phyloP scores from a whole-genome alignment of 2,113 vertebrate genomes.

The Datnioides undecimradiatus region DNA sequence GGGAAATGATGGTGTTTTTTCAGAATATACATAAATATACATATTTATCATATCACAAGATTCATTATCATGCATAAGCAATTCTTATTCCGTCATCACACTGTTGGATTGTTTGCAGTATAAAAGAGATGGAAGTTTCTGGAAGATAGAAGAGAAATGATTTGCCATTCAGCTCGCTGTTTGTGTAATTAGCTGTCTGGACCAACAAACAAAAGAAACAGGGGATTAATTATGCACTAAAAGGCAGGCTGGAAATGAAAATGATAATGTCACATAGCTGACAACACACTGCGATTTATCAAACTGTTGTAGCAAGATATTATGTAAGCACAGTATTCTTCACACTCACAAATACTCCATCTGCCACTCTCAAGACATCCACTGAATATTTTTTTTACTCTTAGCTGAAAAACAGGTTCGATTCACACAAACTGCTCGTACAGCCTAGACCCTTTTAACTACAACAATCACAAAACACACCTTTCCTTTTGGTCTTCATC shows the following conservation, averaged over 20 bases:
- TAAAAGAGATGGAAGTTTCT: not conserved
- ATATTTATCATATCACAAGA: constrained; percentile 21
- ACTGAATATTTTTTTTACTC: not conserved
- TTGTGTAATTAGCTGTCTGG: constrained; percentile 45
- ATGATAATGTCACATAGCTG: constrained; percentile 21
- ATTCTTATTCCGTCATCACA: constrained; percentile 26
- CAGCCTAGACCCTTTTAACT: not conserved
- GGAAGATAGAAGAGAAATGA: constrained; percentile 5
- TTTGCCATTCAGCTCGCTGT: constrained; percentile 33
- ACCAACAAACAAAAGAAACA: constrained; percentile 39
- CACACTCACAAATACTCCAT: constrained; percentile 17
- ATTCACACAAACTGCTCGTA: not conserved
- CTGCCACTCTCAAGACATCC: constrained; percentile 2
- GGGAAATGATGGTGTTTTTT: not conserved
- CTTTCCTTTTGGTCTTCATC: constrained; percentile 73
- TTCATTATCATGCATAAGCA: constrained; percentile 38
- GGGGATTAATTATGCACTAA: constrained; percentile 34
- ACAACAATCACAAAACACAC: constrained; percentile 51
- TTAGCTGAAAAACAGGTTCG: not conserved
- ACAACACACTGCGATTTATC: constrained; percentile 29
- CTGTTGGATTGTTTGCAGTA: constrained; percentile 29
- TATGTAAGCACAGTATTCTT: not conserved
- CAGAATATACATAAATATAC: not conserved
- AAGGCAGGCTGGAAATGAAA: constrained; percentile 24
- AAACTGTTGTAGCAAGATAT: constrained; percentile 11